phyloP scores from a whole-genome alignment of 2,113 vertebrate species.

The Donacobius atricapilla region DNA sequence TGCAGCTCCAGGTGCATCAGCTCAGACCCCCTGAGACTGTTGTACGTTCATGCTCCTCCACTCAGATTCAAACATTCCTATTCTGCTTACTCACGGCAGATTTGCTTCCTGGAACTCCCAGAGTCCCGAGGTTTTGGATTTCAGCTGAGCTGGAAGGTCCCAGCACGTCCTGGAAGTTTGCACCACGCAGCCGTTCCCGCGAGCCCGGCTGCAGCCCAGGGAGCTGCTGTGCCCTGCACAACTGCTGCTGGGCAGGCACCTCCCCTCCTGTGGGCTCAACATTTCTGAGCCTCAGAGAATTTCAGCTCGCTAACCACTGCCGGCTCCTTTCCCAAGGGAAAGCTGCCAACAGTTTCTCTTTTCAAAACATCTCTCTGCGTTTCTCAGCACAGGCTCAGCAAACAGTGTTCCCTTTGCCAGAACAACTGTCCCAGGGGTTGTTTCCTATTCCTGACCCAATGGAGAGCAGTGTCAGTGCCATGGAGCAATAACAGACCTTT shows the following conservation, averaged over 20 bases:
- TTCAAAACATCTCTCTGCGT: too few species aligned
- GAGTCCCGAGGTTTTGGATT: not conserved
- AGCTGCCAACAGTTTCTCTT: too few species aligned
- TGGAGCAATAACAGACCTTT: too few species aligned
- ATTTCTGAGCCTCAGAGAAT: too few species aligned
- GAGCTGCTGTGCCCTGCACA: not conserved
- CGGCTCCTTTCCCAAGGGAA: too few species aligned
- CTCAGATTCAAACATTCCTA: not conserved
- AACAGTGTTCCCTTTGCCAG: too few species aligned
- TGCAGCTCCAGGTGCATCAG: not conserved
- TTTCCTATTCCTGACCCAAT: too few species aligned
- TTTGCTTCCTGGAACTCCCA: not conserved
- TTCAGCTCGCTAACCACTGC: too few species aligned
- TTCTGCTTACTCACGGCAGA: not conserved
- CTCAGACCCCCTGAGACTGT: not conserved
- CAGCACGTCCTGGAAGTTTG: not conserved
- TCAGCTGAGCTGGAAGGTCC: not conserved
- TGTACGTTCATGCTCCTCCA: not conserved
- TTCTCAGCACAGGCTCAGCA: too few species aligned
- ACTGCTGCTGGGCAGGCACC: not conserved
- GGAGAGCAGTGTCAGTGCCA: too few species aligned
- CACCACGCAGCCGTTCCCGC: rapidly evolving
- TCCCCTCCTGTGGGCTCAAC: too few species aligned
- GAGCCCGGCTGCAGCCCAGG: not conserved
- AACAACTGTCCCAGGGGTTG: too few species aligned